Base-by-base conservation (phyloP, 2,113 vertebrate genomes). In the Pogona vitticeps region DNA sequence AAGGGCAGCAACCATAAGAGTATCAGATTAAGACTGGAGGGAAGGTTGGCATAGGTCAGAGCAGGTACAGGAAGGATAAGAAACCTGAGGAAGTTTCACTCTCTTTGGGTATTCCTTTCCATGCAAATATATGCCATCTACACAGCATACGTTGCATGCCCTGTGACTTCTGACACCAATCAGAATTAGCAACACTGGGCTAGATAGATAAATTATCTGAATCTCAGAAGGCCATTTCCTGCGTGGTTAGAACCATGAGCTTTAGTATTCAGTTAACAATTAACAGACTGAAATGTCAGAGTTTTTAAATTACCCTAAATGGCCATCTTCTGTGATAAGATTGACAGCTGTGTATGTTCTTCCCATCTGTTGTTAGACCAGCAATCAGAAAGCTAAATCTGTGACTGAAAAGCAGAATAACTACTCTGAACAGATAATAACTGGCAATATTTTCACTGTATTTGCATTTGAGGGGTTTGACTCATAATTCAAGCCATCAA, bases 401-500 rank as follows among this genome's bases (percentile, higher is more conserved):
- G 84, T 58, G 85, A 86, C 70, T 63, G 33, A 72, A 20, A 76
- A 90, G 71, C 42, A 87, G 88, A 89, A 78, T 90, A 90, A 92
- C 86, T 68, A 0, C 71, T 92, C 87, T 59, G 38, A 75, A 9
- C 40, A 61, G 1, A 61, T 83, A 92, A 88, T 91, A 94, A 83
- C 42, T 81, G 81, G 87, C 28, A 89, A 88, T 92, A 86, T 91
- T 91, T 91, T 91, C 89, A 91, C 89, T 90, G 85, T 77, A 86
- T 92, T 93, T 94, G 85, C 58, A 58, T 84, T 82, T 89, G 83
- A 89, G 86, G 87, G 91, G 92, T 92, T 92, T 86, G 79, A 94
- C 89, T 87, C 88, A 88, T 94, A 83, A 94, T 89, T 95, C 90
- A 90, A 92, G 38, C 0, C 10, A 92, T 94, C 93, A 92, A 93